Conservation (phyloP, 2,797 vertebrate genomes). For the Lithobates pipiens region DNA sequence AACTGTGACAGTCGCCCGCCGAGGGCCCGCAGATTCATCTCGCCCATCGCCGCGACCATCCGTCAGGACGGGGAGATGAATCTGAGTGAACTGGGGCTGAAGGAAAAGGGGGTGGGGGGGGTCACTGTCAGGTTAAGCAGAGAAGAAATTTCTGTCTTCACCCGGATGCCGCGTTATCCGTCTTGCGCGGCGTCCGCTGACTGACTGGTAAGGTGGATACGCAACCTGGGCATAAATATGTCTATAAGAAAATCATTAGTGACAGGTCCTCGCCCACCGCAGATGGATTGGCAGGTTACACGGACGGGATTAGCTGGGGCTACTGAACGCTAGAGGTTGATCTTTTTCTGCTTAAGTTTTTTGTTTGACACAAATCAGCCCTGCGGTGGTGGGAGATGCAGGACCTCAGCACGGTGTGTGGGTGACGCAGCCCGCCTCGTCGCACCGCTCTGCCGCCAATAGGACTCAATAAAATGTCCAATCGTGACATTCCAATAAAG, state of each 20-base stretch:
- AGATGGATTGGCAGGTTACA: slow-evolving; percentile 74
- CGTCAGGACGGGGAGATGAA: slow-evolving; percentile 78
- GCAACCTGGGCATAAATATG: slow-evolving; percentile 77
- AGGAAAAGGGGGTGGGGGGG: slow-evolving; percentile 32
- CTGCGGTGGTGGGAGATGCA: no score
- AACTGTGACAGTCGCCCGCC: slow-evolving; percentile 90
- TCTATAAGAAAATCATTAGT: slow-evolving; percentile 83
- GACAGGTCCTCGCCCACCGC: slow-evolving; percentile 66
- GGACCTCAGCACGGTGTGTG: no score
- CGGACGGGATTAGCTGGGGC: slow-evolving; percentile 64
- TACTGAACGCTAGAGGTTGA: no score
- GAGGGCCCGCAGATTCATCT: slow-evolving; percentile 87
- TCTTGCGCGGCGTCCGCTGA: slow-evolving; percentile 78
- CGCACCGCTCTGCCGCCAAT: no score
- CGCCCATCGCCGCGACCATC: slow-evolving; percentile 81
- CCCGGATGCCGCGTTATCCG: slow-evolving; percentile 77
- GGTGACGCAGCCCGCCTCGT: no score
- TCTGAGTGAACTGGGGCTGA: not conserved
- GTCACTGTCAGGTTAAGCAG: slow-evolving; percentile 62
- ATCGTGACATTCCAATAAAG: no score
- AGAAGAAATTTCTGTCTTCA: slow-evolving; percentile 65
- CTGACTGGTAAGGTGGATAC: slow-evolving; percentile 76
- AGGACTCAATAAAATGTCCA: no score
- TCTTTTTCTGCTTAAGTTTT: no score
- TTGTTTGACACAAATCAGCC: no score